These are phyloP conservation scores for Acronicta aceris DNA, from an alignment of 2,888 invertebrate species.

Conservation along the genomic window DNA sequence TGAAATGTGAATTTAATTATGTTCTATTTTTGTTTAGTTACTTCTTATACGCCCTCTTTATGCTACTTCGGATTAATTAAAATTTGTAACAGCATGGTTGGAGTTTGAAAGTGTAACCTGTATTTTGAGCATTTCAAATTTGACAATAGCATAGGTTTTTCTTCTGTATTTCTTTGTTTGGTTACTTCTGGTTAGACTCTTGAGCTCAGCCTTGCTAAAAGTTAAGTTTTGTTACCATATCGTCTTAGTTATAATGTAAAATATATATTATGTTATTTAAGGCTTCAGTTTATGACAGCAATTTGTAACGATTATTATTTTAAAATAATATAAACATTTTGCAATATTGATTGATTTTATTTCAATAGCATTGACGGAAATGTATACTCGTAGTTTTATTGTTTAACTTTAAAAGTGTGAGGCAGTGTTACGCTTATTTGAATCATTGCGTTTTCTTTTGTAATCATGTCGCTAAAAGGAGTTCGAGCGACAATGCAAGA, in stretches of 20 bases:
- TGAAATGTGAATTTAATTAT: constrained; percentile 21
- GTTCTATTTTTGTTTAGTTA: background rate
- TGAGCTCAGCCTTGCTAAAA: constrained; percentile 72
- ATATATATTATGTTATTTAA: constrained; percentile 42
- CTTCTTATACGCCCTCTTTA: constrained; percentile 6
- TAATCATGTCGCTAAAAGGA: background rate
- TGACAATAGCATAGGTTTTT: constrained; percentile 1
- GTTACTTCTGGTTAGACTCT: constrained; percentile 74
- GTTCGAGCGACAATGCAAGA: background rate
- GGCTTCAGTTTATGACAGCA: constrained; percentile 36
- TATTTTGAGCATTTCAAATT: constrained; percentile 1
- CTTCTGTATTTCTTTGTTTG: background rate
- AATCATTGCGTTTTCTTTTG: too few relatives aligned
- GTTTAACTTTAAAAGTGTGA: too few relatives aligned
- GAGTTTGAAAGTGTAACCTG: constrained; percentile 76
- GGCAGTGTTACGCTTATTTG: too few relatives aligned
- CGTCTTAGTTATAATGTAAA: constrained; percentile 39
- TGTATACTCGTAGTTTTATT: too few relatives aligned
- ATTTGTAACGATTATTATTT: constrained; percentile 48
- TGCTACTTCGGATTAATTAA: constrained; percentile 36
- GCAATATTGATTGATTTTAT: constrained; percentile 8
- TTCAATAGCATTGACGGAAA: background rate
- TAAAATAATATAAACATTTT: constrained; percentile 56
- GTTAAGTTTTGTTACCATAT: constrained; percentile 58
- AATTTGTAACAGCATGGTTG: constrained; percentile 54